Evolutionary conservation across 2,888 invertebrate genomes (phyloP).

Genomic region (Dryomyza anilis): DNA sequence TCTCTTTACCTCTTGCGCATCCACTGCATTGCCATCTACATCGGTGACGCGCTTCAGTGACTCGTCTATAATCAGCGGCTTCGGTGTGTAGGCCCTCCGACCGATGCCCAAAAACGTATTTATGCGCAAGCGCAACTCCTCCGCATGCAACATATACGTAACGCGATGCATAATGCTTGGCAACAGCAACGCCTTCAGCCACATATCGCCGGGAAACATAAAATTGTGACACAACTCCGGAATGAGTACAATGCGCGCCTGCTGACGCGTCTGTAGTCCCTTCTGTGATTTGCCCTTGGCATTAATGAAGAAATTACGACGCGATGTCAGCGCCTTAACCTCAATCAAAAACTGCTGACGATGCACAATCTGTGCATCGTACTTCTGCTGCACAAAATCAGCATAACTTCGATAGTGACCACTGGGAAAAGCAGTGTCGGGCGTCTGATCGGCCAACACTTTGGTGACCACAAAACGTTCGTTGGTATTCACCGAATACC

Average conservation of each 20-base stretch:
- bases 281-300: conserved; percentile 48
- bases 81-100: conserved; percentile 42
- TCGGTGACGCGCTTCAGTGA: conserved; percentile 49
- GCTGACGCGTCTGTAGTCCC: conserved; percentile 42
- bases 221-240: conserved; percentile 85
- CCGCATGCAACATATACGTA: conserved; percentile 54
- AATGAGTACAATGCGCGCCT: conserved; percentile 71
- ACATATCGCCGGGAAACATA: conserved; percentile 74
- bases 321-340: conserved; percentile 66
- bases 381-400: conserved; percentile 78
- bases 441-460: conserved; percentile 70
- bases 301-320: conserved; percentile 56
- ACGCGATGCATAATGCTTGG: conserved; percentile 83
- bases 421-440: conserved; percentile 70
- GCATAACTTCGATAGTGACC: conserved; percentile 67
- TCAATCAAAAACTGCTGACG: conserved; percentile 78
- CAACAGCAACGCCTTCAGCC: conserved; percentile 83
- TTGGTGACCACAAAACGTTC: conserved; percentile 72
- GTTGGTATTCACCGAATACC: conserved; percentile 70
- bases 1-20: conserved; percentile 40
- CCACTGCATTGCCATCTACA: conserved; percentile 43
- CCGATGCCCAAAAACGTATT: conserved; percentile 47
- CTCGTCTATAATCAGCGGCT: conserved; percentile 49
- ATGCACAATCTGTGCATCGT: conserved; percentile 67
- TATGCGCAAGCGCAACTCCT: conserved; percentile 57